Evolutionary conservation across 1,140 invertebrate species (phyloP).

Genomic region (Drosophila triauraria): DNA sequence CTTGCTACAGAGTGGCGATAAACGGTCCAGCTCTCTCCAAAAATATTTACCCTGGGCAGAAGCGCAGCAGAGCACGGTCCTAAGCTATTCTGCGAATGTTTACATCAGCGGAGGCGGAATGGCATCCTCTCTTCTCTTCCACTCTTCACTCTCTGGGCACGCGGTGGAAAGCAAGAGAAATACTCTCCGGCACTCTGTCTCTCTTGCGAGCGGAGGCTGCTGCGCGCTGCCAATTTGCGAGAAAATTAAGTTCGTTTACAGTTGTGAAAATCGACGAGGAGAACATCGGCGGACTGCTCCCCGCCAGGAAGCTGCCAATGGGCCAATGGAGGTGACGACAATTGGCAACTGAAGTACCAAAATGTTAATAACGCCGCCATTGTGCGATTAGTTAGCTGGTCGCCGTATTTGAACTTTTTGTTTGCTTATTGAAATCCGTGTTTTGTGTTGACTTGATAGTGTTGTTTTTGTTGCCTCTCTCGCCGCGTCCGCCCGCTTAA

Average conservation of each 20-base stretch:
- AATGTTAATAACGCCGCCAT: constrained; percentile 7
- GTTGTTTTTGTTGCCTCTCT: constrained; percentile 45
- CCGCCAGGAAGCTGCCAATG: constrained; percentile 63
- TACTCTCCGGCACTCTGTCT: constrained; percentile 34
- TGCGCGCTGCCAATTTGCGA: constrained; percentile 76
- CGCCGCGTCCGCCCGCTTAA: constrained; percentile 56
- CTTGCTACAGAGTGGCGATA: constrained; percentile 30
- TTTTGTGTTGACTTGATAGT: constrained; percentile 1
- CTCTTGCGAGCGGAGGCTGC: constrained; percentile 56
- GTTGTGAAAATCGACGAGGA: constrained; percentile 65
- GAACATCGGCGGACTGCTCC: constrained; percentile 36
- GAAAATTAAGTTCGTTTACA: constrained; percentile 79
- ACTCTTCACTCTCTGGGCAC: constrained; percentile 5
- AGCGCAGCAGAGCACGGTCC: constrained; percentile 29
- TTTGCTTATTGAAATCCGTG: constrained; percentile 9
- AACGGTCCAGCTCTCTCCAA: constrained; percentile 30
- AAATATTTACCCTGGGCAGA: constrained; percentile 51
- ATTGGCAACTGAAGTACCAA: constrained; percentile 42
- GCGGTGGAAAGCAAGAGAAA: constrained; percentile 8
- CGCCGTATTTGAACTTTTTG: constrained; percentile 6
- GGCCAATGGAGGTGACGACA: constrained; percentile 53
- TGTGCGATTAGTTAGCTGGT: constrained; percentile 1
- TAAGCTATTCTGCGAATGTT: constrained; percentile 51
- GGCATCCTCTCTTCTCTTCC: constrained; percentile 18
- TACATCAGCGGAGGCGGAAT: constrained; percentile 43